Evolutionary conservation across 2,113 vertebrate species (phyloP), one percentile per base, ranked within the genome.

Genomic region (Platysteira castanea): DNA sequence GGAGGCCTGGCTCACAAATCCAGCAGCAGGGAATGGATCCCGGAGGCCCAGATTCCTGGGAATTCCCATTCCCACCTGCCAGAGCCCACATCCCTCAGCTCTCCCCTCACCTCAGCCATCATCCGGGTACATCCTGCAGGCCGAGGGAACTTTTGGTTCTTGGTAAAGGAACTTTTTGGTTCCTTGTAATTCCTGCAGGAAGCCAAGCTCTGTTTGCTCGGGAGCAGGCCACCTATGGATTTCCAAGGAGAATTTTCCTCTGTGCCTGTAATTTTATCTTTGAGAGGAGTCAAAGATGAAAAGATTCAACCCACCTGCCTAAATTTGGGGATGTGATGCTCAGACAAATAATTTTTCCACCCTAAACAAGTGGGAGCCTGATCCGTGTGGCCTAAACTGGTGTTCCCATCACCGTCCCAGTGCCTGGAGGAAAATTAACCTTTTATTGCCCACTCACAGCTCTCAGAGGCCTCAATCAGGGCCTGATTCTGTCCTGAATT

Each of bases 1-100:
- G 76, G 95, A 91, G 89, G 73, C 59, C 93, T 80, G 64, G 67
- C 46, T 91, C 80, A 74, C 89, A 60, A 78, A 93, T 67, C 73
- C 88, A 73, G 57, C 69, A 85, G 60, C 3, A 91, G 69, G 96
- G 88, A 71, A 93, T 74, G 69, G 65, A 74, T 90, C 64, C 88
- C 30, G n/a, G 54, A 37, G 56, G 71, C 59, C 11, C 56, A 94
- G 56, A 84, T 73, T 92, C 78, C 37, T 91, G 67, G 56, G 64
- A 46, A 75, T 71, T 93, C 89, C 93, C 52, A 90, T 87, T 93
- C 75, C 87, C 68, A 71, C 67, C 63, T 88, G 35, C 84, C 70
- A 74, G 81, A 95, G 75, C 68, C 59, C 64, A 64, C 61, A 92
- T 63, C 68, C 77, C 92, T 59, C 89, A 93, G 63, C 35, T 39